Conservation (phyloP, 64 coral and sea anemone genomes). For the Anthopleura sola region DNA sequence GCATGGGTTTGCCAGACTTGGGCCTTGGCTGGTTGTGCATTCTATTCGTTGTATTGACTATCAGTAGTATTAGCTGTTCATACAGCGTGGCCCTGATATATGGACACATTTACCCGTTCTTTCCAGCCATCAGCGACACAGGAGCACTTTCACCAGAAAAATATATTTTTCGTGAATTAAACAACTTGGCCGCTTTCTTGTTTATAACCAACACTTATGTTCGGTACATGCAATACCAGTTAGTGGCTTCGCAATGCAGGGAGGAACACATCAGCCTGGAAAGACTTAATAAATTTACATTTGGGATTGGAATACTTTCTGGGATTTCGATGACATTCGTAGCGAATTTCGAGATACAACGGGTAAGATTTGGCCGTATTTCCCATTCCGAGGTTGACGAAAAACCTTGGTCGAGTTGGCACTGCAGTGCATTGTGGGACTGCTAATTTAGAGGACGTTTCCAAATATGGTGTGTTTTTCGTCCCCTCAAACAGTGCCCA, state of each 20-base stretch:
- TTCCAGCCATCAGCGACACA: constrained; percentile 82
- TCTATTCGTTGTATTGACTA: constrained; percentile 46
- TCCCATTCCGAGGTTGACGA: too few species aligned
- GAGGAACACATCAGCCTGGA: constrained; percentile 42
- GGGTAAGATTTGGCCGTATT: constrained; percentile 64
- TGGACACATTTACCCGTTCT: constrained; percentile 78
- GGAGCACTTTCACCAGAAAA: constrained; percentile 75
- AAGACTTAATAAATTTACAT: constrained; percentile 70
- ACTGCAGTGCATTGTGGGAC: too few species aligned
- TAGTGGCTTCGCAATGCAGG: constrained; percentile 63
- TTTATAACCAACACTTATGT: constrained; percentile 78
- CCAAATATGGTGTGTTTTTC: too few species aligned
- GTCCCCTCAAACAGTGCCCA: too few species aligned
- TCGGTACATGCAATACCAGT: constrained; percentile 75
- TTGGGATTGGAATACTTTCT: constrained; percentile 70
- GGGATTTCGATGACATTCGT: constrained; percentile 85
- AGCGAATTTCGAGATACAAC: constrained; percentile 88
- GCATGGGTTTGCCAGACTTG: constrained; percentile 5
- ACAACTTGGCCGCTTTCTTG: constrained; percentile 66
- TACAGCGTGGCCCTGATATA: constrained; percentile 60
- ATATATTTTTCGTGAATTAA: constrained; percentile 72
- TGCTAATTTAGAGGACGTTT: too few species aligned
- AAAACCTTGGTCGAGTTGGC: too few species aligned
- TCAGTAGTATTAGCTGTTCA: constrained; percentile 48
- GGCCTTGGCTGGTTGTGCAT: constrained; percentile 85